Conservation (phyloP, 2,888 invertebrate genomes). For the Trichogramma evanescens region DNA sequence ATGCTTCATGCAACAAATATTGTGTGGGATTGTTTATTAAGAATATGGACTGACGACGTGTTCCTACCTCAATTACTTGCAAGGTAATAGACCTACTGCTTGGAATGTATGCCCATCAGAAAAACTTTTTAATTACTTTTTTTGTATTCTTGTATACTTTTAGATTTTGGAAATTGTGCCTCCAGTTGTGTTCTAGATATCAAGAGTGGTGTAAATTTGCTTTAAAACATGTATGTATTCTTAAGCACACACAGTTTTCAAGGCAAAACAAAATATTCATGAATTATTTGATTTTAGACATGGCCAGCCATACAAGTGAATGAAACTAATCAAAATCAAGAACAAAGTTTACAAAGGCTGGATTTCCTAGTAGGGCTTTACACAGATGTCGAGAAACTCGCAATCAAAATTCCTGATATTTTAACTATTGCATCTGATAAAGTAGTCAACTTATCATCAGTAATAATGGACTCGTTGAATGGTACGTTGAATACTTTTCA, state of each 20-base stretch:
- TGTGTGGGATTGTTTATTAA: slow-evolving; percentile 52
- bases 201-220: slow-evolving; percentile 60
- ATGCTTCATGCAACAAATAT: slow-evolving; percentile 47
- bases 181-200: slow-evolving; percentile 77
- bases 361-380: slow-evolving; percentile 46
- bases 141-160: slow-evolving; percentile 17
- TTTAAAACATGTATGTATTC: slow-evolving; percentile 31
- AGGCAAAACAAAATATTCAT: neutral
- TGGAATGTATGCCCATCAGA: neutral
- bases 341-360: slow-evolving; percentile 31
- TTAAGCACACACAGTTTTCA: neutral
- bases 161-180: slow-evolving; percentile 81
- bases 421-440: slow-evolving; percentile 26
- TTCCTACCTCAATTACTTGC: slow-evolving; percentile 72
- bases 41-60: slow-evolving; percentile 73
- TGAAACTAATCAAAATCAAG: slow-evolving; percentile 29
- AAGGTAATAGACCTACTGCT: slow-evolving; percentile 34
- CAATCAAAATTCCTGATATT: slow-evolving; percentile 35
- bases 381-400: slow-evolving; percentile 43
- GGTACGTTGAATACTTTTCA: slow-evolving; percentile 27
- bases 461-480: slow-evolving; percentile 29
- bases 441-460: slow-evolving; percentile 15
- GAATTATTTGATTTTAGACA: slow-evolving; percentile 22
- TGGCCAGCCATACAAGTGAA: slow-evolving; percentile 32
- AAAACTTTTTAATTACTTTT: slow-evolving; percentile 1